These are phyloP conservation scores for Euplexia lucipara DNA, from an alignment of 2,888 invertebrate species.

Conservation along the genomic window DNA sequence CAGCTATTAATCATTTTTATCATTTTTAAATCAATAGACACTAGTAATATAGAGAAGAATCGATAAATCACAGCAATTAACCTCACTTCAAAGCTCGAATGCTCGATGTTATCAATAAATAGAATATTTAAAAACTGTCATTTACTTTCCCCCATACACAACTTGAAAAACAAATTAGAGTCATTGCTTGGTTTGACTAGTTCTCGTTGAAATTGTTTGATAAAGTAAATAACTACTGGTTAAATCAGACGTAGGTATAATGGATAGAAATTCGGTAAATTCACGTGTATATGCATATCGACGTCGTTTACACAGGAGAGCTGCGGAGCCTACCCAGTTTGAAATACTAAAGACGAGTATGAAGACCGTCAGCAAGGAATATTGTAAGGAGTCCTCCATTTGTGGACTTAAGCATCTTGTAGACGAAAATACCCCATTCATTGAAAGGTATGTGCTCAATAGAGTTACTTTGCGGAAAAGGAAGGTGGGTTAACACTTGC, in stretches of 20 bases:
- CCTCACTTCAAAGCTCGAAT: conserved; percentile 75
- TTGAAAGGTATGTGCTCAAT: conserved; percentile 80
- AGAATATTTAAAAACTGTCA: conserved; percentile 82
- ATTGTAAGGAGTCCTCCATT: conserved; percentile 87
- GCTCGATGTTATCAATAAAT: conserved; percentile 83
- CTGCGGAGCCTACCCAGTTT: conserved; percentile 63
- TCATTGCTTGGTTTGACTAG: conserved; percentile 27
- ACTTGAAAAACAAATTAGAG: conserved; percentile 44
- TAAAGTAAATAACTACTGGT: not conserved
- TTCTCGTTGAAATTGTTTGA: conserved; percentile 2
- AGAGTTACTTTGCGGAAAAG: conserved; percentile 1
- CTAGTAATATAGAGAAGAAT: conserved; percentile 71
- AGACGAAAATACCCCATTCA: conserved; percentile 76
- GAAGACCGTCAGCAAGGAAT: conserved; percentile 80
- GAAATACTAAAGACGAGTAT: conserved; percentile 78
- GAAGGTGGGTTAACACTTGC: conserved; percentile 2
- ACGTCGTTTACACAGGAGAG: conserved; percentile 60
- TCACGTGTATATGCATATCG: conserved; percentile 51
- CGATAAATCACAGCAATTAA: conserved; percentile 86
- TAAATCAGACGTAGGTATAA: conserved; percentile 8
- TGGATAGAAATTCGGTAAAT: conserved; percentile 42
- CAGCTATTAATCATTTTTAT: conserved; percentile 54
- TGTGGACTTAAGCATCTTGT: conserved; percentile 87
- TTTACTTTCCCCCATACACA: conserved; percentile 63
- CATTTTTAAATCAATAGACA: conserved; percentile 56